Evolutionary conservation across 1,140 invertebrate species (phyloP), one percentile per base, ranked within the genome.

Genomic region (Lasaia peninsularis): DNA sequence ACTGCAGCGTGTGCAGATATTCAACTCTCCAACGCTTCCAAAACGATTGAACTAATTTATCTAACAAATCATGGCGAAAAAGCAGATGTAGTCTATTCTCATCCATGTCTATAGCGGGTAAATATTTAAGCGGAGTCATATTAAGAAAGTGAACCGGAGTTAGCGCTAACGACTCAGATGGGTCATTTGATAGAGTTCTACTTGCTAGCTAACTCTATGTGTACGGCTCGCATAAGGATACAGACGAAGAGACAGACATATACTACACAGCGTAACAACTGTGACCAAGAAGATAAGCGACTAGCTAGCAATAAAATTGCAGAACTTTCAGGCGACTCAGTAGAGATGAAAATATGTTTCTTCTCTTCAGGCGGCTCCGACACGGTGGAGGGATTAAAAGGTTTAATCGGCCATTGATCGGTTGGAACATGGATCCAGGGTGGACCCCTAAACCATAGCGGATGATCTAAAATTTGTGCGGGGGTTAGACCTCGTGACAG

Each of bases 141-240:
- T 55, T 56, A 10, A 61, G 49, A 44, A 61, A 61, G 24, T 61
- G 59, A 5, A 48, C 49, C 21, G 52, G 52, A 40, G 53, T 61
- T n/a, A 61, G 24, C 21, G 53, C 53, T 55, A 56, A 34, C 37
- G 56, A 33, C 21, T 58, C 56, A 2, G 48, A 34, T 35, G 56
- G n/a, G 14, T 58, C 56, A 24, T n/a, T 40, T 9, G 48, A 49
- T 1, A 58, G 21, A 7, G 49, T 52, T 2, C 48, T 34, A 34
- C 40, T n/a, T n/a, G n/a, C n/a, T n/a, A n/a, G n/a, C n/a, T n/a
- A n/a, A n/a, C n/a, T n/a, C n/a, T n/a, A n/a, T n/a, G n/a, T n/a
- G n/a, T n/a, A n/a, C n/a, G n/a, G n/a, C n/a, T n/a, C n/a, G n/a
- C n/a, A n/a, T n/a, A n/a, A n/a, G n/a, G n/a, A n/a, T n/a, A n/a